phyloP scores from a whole-genome alignment of 2,888 invertebrate genomes.

The Zaprionus obscuricornis region DNA sequence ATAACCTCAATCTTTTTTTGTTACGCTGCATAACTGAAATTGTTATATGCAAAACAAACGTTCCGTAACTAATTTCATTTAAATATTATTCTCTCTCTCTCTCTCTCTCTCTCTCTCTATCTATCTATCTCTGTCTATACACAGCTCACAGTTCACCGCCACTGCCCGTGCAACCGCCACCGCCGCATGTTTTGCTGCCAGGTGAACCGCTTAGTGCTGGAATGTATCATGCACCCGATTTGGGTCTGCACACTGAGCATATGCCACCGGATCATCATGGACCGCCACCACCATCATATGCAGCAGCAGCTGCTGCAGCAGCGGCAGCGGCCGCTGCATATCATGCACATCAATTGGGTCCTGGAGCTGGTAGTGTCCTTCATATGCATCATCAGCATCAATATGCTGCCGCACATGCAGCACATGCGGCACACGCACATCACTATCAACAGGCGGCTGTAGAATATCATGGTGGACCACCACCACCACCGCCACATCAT shows the following conservation, averaged over 20 bases:
- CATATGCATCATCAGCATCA: conserved; percentile 78
- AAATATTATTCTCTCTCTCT: no score
- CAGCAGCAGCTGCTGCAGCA: conserved; percentile 77
- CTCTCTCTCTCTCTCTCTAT: no score
- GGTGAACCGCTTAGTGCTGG: conserved; percentile 74
- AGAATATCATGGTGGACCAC: conserved; percentile 70
- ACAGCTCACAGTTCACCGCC: conserved; percentile 72
- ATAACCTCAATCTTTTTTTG: no score
- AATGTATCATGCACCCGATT: conserved; percentile 78
- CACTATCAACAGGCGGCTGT: conserved; percentile 73
- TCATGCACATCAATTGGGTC: conserved; percentile 80
- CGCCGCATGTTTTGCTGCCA: conserved; percentile 53
- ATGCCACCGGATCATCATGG: conserved; percentile 73
- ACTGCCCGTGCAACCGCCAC: conserved; percentile 62
- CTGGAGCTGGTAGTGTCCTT: conserved; percentile 62
- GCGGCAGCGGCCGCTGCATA: conserved; percentile 80
- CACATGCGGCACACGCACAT: conserved; percentile 69
- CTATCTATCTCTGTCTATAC: no score
- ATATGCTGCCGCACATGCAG: conserved; percentile 63
- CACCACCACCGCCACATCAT: conserved; percentile 57
- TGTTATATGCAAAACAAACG: no score
- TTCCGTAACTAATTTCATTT: no score
- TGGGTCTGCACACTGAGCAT: conserved; percentile 78
- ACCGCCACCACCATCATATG: conserved; percentile 79
- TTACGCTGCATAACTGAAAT: no score